Conservation (phyloP, 2,888 invertebrate genomes). For the Polymixis lichenea region DNA sequence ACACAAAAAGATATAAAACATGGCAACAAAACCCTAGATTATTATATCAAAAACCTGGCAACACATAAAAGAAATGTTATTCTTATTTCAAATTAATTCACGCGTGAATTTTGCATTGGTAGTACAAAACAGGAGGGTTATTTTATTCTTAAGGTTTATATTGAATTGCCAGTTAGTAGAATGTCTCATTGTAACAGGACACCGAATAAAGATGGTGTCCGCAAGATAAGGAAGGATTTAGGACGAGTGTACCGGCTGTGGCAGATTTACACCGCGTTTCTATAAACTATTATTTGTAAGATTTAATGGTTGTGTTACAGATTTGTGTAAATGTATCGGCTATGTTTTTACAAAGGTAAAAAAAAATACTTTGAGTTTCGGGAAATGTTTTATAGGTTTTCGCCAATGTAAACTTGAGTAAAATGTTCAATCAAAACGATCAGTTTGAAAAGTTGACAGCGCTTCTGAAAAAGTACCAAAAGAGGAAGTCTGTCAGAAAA, state of each 20-base stretch:
- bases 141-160: slow-evolving; percentile 75
- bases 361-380: too few relatives aligned
- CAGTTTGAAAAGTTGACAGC: not conserved
- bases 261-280: slow-evolving; percentile 75
- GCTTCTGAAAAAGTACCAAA: not conserved
- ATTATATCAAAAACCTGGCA: slow-evolving; percentile 64
- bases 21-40: slow-evolving; percentile 62
- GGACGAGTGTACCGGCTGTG: slow-evolving; percentile 69
- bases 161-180: slow-evolving; percentile 77
- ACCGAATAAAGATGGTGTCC: slow-evolving; percentile 82
- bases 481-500: not conserved
- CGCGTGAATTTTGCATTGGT: slow-evolving; percentile 81
- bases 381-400: not conserved
- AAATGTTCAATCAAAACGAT: too few relatives aligned
- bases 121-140: slow-evolving; percentile 70
- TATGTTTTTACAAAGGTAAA: slow-evolving; percentile 25
- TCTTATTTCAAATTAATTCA: slow-evolving; percentile 81
- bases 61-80: slow-evolving; percentile 67
- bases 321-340: slow-evolving; percentile 30
- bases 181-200: slow-evolving; percentile 81
- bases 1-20: slow-evolving; percentile 59
- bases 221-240: slow-evolving; percentile 84
- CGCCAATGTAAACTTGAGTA: not conserved
- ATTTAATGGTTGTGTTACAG: slow-evolving; percentile 67
- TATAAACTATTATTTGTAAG: slow-evolving; percentile 73